These are phyloP conservation scores for Chalcosyrphus nemorum DNA, from an alignment of 2,888 invertebrate species.

Conservation along the genomic window DNA sequence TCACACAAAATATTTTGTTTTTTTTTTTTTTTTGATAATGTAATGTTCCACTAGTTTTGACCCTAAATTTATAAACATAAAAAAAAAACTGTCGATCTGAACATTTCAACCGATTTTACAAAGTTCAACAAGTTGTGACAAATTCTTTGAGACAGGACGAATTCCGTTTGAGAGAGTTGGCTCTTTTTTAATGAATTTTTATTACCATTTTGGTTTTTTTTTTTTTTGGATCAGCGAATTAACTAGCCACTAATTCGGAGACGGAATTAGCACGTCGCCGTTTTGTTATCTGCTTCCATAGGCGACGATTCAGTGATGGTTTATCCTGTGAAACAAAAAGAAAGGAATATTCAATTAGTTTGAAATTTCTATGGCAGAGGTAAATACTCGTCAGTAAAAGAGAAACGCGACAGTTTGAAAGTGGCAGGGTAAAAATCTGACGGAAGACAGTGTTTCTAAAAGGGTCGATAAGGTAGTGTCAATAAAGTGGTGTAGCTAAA, in stretches of 20 bases:
- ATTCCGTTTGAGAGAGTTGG: slow-evolving; percentile 11
- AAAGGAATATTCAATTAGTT: too few species aligned
- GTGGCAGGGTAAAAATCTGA: too few species aligned
- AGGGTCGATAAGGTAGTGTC: too few species aligned
- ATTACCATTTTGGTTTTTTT: neutral
- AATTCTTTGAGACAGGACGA: slow-evolving; percentile 36
- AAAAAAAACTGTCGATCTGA: neutral
- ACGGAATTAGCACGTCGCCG: slow-evolving; percentile 85
- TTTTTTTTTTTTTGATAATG: neutral
- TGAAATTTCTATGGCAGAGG: too few species aligned
- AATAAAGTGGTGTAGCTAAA: too few species aligned
- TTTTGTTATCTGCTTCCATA: slow-evolving; percentile 91
- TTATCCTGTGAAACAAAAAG: slow-evolving; percentile 85
- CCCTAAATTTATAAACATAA: neutral
- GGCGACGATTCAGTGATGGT: slow-evolving; percentile 89
- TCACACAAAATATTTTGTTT: neutral
- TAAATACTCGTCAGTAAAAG: too few species aligned
- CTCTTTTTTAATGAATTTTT: neutral
- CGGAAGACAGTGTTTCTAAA: too few species aligned
- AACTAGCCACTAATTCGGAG: slow-evolving; percentile 81
- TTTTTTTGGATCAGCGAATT: slow-evolving; percentile 62
- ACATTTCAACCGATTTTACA: neutral
- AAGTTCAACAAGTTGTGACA: neutral
- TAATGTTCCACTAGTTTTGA: slow-evolving; percentile 1
- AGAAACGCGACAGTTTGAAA: too few species aligned